Evolutionary conservation across 2,113 vertebrate species (phyloP).

Genomic region (Indicator indicator): DNA sequence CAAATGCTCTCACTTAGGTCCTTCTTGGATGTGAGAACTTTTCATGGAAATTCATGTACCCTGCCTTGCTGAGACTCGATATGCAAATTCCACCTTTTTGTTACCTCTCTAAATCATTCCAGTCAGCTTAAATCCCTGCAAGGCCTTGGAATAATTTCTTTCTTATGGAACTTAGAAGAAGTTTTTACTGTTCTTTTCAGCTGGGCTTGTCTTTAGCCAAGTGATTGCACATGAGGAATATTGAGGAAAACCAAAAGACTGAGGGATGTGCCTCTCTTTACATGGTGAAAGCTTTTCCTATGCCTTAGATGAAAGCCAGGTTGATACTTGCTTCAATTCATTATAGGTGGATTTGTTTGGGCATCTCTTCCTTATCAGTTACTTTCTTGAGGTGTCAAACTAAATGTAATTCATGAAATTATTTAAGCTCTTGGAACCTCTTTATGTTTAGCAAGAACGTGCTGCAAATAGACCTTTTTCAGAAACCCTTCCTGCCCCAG

Average conservation of each 20-base stretch:
- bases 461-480: background rate
- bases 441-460: background rate
- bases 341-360: background rate
- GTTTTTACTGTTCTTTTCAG: background rate
- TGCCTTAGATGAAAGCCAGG: background rate
- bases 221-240: background rate
- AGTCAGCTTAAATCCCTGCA: background rate
- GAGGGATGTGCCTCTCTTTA: background rate
- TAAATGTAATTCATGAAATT: conserved; percentile 28
- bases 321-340: background rate
- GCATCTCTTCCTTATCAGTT: background rate
- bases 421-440: background rate
- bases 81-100: background rate
- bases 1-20: background rate
- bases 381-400: conserved; percentile 1
- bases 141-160: background rate
- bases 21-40: background rate
- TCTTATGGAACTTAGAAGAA: background rate
- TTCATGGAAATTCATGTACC: background rate
- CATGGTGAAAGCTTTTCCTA: background rate
- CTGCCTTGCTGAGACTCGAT: background rate
- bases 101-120: background rate
- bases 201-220: background rate
- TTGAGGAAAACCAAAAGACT: background rate
- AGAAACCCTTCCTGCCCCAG: background rate